Conservation (phyloP, 2,888 invertebrate genomes). For the Polyploca ridens region DNA sequence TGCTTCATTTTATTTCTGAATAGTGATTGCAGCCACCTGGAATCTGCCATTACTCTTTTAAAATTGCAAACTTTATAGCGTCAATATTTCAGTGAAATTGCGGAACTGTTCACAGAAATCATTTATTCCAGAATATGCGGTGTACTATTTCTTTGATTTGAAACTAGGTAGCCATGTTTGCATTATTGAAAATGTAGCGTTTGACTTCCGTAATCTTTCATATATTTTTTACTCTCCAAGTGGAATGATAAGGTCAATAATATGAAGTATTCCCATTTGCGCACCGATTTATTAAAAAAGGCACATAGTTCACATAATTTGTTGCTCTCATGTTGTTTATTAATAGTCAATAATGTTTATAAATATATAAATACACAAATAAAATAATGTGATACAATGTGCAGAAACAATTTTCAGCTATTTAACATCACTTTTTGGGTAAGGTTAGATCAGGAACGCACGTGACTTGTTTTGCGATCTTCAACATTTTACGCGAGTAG, state of each 20-base stretch:
- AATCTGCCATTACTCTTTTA: slow-evolving; percentile 70
- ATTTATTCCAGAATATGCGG: slow-evolving; percentile 47
- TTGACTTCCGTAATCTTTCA: too few species aligned
- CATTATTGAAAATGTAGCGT: not conserved
- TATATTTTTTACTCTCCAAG: too few species aligned
- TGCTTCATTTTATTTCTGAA: slow-evolving; percentile 65
- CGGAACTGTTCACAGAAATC: slow-evolving; percentile 56
- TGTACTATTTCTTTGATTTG: slow-evolving; percentile 17
- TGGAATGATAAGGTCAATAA: too few species aligned
- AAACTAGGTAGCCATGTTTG: not conserved
- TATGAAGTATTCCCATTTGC: too few species aligned
- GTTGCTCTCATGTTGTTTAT: too few species aligned
- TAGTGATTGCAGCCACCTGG: slow-evolving; percentile 72
- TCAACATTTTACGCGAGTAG: slow-evolving; percentile 42
- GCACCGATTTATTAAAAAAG: too few species aligned
- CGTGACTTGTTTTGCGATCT: slow-evolving; percentile 70
- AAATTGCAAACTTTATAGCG: slow-evolving; percentile 70
- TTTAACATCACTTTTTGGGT: slow-evolving; percentile 65
- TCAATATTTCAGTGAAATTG: slow-evolving; percentile 68
- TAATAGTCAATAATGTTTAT: too few species aligned
- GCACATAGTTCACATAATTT: too few species aligned
- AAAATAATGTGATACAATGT: slow-evolving; percentile 38
- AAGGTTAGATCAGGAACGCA: slow-evolving; percentile 69
- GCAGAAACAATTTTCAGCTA: slow-evolving; percentile 60
- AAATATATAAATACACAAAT: too few species aligned